Conservation (phyloP, 2,888 invertebrate genomes). For the Gymnoscelis rufifasciata region DNA sequence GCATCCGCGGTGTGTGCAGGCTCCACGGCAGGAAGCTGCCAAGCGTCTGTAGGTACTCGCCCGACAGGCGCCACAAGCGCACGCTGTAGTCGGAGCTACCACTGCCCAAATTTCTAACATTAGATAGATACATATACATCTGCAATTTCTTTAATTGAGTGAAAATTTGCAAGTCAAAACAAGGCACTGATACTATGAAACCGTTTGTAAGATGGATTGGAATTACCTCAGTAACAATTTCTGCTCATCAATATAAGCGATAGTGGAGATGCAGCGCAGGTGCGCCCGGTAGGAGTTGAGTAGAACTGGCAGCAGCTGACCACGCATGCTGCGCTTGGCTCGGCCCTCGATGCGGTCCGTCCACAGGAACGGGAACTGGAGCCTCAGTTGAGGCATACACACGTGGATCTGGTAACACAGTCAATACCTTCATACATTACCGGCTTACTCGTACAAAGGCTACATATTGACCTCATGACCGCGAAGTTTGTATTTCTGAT, state of each 20-base stretch:
- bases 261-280: constrained; percentile 81
- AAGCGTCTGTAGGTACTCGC: constrained; percentile 85
- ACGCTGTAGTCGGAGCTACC: constrained; percentile 85
- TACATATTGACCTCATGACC: no score
- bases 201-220: no score
- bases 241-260: constrained; percentile 83
- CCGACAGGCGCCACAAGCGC: constrained; percentile 86
- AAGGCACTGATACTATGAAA: no score
- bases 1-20: constrained; percentile 76
- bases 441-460: no score
- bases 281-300: constrained; percentile 86
- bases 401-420: constrained; percentile 57
- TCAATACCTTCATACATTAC: no score
- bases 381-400: constrained; percentile 80
- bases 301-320: constrained; percentile 82
- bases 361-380: constrained; percentile 86
- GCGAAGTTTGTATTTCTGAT: no score
- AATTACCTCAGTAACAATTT: constrained; percentile 83
- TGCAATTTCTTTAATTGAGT: no score
- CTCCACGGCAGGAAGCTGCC: constrained; percentile 84
- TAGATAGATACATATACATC: no score
- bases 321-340: constrained; percentile 81
- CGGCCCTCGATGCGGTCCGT: constrained; percentile 82
- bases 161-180: no score
- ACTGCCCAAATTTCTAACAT: no score